Conservation (phyloP, 2,797 vertebrate genomes). For the Acanthurus lineatus region DNA sequence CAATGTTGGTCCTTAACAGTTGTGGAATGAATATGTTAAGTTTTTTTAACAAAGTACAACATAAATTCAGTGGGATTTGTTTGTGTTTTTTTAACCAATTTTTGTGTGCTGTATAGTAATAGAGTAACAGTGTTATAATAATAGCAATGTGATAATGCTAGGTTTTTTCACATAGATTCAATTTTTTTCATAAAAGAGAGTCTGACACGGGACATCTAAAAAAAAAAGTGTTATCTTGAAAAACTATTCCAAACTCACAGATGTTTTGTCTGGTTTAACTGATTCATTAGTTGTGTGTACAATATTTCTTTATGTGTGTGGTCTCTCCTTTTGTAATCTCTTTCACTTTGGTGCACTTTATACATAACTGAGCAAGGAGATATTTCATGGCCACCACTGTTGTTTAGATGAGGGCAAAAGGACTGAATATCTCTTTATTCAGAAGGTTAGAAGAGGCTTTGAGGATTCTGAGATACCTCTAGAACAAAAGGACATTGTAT, state of each 20-base stretch:
- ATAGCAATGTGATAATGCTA: too few species aligned
- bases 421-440: background rate
- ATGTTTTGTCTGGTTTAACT: background rate
- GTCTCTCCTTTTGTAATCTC: background rate
- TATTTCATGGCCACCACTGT: background rate
- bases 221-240: background rate
- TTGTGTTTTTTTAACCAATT: background rate
- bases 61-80: background rate
- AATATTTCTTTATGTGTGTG: too few species aligned
- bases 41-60: background rate
- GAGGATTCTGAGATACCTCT: constrained; percentile 2
- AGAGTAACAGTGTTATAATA: too few species aligned
- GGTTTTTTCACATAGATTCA: too few species aligned
- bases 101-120: background rate
- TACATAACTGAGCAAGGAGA: background rate
- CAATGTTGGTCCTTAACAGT: background rate
- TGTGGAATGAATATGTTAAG: background rate
- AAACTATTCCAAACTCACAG: background rate
- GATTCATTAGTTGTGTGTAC: background rate
- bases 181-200: too few species aligned
- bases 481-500: background rate
- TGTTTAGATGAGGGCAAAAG: background rate
- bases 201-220: too few species aligned
- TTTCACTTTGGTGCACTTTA: background rate
- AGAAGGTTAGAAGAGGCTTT: background rate